Base-by-base conservation (phyloP, 2,888 invertebrate genomes). In the Diachrysia chrysitis region DNA sequence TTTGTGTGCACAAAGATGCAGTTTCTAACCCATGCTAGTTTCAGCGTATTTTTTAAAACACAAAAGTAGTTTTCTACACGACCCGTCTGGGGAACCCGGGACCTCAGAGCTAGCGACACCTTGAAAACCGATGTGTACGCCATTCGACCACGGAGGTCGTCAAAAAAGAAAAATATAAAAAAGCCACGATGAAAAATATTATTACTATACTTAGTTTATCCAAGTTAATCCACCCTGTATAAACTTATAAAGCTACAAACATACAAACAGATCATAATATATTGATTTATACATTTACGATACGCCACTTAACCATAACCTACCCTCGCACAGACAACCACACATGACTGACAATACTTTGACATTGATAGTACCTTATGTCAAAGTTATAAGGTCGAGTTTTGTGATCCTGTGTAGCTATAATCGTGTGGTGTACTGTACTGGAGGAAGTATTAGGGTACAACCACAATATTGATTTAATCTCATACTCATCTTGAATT, bases 261-360 rank as follows among this genome's bases (percentile, higher is more conserved):
- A 75, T 54, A 23, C 42, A 60, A 71, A 64, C 66, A 29, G 56
- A 69, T 71, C 73, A 63, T 57, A 76, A 35, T 9, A 58, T 76
- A 69, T 76, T 69, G 71, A 75, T 75, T 75, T 75, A 76, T 64
- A 64, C 54, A 59, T 51, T 10, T 32, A 53, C 56, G 76, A 66
- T 58, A 61, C 71, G 42, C 67, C 67, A 75, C 67, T 75, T 71
- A 69, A 58, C n/a, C n/a, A 10, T 54, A 6, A 23, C 16, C 53
- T 21, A 66, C 58, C 51, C 64, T 54, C n/a, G 17, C 17, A 37
- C 61, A 32, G 12, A 56, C 46, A 17, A 69, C 60, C 70, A 70
- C 63, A 51, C 59, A 23, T 14, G 35, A 0, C 42, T 6, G 42
- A 1, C 7, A 42, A 42, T 14, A n/a, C 7, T 42, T 16, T 42